These are phyloP conservation scores for Notospermus geniculatus DNA, from an alignment of 1,140 invertebrate genomes.

Conservation along the genomic window DNA sequence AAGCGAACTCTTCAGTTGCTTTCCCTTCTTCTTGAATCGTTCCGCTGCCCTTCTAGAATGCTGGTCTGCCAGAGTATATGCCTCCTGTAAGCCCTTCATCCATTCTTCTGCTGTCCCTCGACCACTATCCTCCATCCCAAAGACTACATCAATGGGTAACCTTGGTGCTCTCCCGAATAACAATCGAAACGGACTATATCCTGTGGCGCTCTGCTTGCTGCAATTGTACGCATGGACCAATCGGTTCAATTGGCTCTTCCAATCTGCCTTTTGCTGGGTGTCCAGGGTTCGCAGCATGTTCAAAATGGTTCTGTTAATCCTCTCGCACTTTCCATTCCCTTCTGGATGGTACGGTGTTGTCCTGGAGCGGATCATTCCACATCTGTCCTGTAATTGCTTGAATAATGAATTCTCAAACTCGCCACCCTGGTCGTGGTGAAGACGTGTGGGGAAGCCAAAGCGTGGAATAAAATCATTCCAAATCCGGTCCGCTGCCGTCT, in stretches of 20 bases:
- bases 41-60: no score
- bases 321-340: slow-evolving; percentile 11
- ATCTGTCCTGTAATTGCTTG: not conserved
- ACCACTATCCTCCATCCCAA: slow-evolving; percentile 4
- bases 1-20: no score
- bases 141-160: slow-evolving; percentile 20
- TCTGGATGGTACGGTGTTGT: slow-evolving; percentile 10
- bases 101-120: not conserved
- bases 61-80: no score
- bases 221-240: slow-evolving; percentile 21
- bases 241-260: slow-evolving; percentile 15
- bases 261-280: slow-evolving; percentile 13
- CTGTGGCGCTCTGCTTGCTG: slow-evolving; percentile 16
- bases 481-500: slow-evolving; percentile 4
- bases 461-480: slow-evolving; percentile 19
- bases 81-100: not conserved
- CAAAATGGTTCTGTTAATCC: slow-evolving; percentile 19
- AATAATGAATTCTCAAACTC: slow-evolving; percentile 6
- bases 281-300: slow-evolving; percentile 24
- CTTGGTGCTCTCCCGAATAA: slow-evolving; percentile 21
- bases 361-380: slow-evolving; percentile 1
- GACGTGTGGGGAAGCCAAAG: slow-evolving; percentile 16
- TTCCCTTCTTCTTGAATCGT: no score
- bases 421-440: slow-evolving; percentile 20
- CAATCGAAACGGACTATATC: slow-evolving; percentile 17